phyloP scores from a whole-genome alignment of 2,888 invertebrate species.

The Pammene aurita region DNA sequence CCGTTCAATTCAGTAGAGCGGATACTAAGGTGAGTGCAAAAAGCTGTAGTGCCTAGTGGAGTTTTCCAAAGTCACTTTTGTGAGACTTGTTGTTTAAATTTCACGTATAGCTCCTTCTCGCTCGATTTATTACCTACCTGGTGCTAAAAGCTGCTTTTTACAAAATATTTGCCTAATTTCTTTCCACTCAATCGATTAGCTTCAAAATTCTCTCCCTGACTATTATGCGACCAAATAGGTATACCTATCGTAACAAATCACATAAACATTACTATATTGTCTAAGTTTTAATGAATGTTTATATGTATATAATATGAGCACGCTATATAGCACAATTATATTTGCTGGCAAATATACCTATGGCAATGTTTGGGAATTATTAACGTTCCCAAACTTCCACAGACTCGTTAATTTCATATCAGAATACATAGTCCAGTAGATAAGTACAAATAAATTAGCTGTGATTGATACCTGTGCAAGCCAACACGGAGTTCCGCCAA shows the following conservation, averaged over 20 bases:
- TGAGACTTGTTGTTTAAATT: neutral
- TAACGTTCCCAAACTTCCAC: too few species aligned
- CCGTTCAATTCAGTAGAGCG: conserved; percentile 20
- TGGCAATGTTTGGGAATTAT: too few species aligned
- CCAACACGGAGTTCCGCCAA: conserved; percentile 51
- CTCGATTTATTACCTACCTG: conserved; percentile 1
- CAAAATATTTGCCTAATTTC: neutral
- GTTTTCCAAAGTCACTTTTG: neutral
- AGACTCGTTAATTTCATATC: too few species aligned
- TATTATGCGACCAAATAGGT: too few species aligned
- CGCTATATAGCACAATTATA: too few species aligned
- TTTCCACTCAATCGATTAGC: too few species aligned
- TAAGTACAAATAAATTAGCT: conserved; percentile 30
- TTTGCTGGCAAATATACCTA: too few species aligned
- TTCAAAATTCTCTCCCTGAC: too few species aligned
- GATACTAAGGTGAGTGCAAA: conserved; percentile 18
- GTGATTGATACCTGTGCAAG: conserved; percentile 16
- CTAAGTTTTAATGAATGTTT: too few species aligned
- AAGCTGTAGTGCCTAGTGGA: neutral
- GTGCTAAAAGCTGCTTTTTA: neutral
- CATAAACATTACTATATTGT: too few species aligned
- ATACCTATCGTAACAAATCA: too few species aligned
- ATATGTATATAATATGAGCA: too few species aligned
- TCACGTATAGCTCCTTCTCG: conserved; percentile 8
- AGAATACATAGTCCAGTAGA: neutral